Conservation (phyloP, 1,140 invertebrate genomes). For the Doryteuthis pealeii region DNA sequence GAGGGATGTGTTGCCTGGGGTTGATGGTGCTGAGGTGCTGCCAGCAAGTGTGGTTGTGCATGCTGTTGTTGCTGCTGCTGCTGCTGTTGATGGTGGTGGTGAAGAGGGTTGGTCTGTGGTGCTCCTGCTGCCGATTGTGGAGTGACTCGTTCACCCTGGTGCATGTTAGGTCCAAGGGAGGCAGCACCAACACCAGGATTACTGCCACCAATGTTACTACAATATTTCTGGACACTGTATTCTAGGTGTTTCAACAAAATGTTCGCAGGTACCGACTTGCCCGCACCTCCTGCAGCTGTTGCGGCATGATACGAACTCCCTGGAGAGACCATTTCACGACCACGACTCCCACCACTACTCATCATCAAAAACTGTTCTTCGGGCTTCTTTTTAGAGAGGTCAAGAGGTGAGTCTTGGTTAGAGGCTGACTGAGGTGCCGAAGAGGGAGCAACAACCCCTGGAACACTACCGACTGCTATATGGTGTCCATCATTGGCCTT, state of each 20-base stretch:
- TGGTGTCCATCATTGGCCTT: not conserved
- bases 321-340: slow-evolving; percentile 6
- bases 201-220: slow-evolving; percentile 25
- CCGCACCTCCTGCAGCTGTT: not conserved
- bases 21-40: not conserved
- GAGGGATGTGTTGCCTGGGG: not conserved
- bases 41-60: not conserved
- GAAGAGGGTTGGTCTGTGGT: not conserved
- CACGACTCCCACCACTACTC: slow-evolving; percentile 9
- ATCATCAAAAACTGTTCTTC: not conserved
- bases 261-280: slow-evolving; percentile 25
- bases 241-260: slow-evolving; percentile 38
- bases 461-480: not conserved
- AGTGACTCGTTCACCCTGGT: slow-evolving; percentile 13
- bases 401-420: slow-evolving; percentile 37
- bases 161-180: slow-evolving; percentile 16
- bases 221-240: slow-evolving; percentile 44
- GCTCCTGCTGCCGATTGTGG: not conserved
- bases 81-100: slow-evolving; percentile 12
- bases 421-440: not conserved
- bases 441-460: not conserved
- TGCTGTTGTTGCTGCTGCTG: slow-evolving; percentile 11
- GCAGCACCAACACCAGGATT: slow-evolving; percentile 9
- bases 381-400: slow-evolving; percentile 36
- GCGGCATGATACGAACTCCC: not conserved